phyloP scores from a whole-genome alignment of 2,888 invertebrate species.

The Hypsopygia costalis region DNA sequence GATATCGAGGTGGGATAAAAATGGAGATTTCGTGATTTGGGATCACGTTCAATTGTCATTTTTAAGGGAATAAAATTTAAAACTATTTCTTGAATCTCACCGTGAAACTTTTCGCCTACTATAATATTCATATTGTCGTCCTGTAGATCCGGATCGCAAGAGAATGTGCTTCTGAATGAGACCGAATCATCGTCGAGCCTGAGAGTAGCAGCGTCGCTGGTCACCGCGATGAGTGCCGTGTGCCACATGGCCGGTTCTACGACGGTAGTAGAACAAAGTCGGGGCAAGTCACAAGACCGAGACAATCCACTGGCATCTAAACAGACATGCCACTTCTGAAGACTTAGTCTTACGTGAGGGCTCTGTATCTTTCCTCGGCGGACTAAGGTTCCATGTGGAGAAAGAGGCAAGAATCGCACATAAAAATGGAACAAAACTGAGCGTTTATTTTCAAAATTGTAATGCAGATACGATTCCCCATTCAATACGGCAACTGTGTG shows the following conservation, averaged over 20 bases:
- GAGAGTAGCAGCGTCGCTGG: slow-evolving; percentile 51
- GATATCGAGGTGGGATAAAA: slow-evolving; percentile 46
- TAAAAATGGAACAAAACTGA: slow-evolving; percentile 67
- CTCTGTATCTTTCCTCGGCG: slow-evolving; percentile 49
- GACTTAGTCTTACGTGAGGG: slow-evolving; percentile 48
- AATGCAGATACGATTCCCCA: slow-evolving; percentile 64
- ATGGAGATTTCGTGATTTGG: slow-evolving; percentile 23
- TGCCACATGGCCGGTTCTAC: slow-evolving; percentile 68
- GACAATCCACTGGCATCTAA: slow-evolving; percentile 54
- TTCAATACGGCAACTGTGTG: slow-evolving; percentile 65
- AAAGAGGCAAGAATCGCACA: slow-evolving; percentile 62
- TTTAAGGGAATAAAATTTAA: slow-evolving; percentile 66
- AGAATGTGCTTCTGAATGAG: slow-evolving; percentile 42
- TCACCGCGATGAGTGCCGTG: slow-evolving; percentile 54
- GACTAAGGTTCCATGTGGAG: slow-evolving; percentile 64
- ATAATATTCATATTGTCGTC: slow-evolving; percentile 53
- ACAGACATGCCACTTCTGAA: slow-evolving; percentile 68
- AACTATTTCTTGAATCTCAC: slow-evolving; percentile 65
- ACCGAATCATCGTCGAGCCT: slow-evolving; percentile 56
- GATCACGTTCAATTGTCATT: slow-evolving; percentile 36
- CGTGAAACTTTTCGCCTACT: slow-evolving; percentile 65
- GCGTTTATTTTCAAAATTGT: slow-evolving; percentile 48
- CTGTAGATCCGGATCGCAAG: slow-evolving; percentile 59
- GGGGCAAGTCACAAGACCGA: slow-evolving; percentile 47
- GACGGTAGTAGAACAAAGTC: slow-evolving; percentile 45